Base-by-base conservation (phyloP, 2,797 vertebrate genomes). In the Garrulus glandarius region DNA sequence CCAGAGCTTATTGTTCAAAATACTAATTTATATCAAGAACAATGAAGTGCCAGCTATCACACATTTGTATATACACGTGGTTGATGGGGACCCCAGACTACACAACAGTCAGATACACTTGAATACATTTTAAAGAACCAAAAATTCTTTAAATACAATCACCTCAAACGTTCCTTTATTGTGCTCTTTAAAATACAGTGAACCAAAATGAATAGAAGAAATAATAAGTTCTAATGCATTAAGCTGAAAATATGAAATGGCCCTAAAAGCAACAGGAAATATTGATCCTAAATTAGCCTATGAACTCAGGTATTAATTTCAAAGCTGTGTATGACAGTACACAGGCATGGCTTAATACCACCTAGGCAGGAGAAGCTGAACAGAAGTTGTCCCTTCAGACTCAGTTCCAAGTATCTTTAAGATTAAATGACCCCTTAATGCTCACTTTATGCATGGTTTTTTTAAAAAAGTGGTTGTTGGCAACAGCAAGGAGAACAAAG, bases 401-500 rank as follows among this genome's bases (percentile, higher is more conserved):
- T 61, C 80, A 19, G 36, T 29, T 89, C 63, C 77, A 91, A 93
- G 52, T 77, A 76, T 56, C 93, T 85, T 84, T 87, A 80, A 92
- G 91, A 90, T 85, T 88, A 90, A 86, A 87, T 53, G 71, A 94
- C 74, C 46, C 56, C 70, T 94, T 86, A 92, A 71, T 34, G 59
- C 46, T 87, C 44, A 75, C n/a, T 89, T 82, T 77, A 82, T 64
- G 72, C 72, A 57, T 43, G 72, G 3, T 50, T 96, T 95, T 89
- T 92, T 91, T 8, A 1, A 6, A 89, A 91, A 97, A 96, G 84
- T 63, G 76, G 81, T 91, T 96, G 91, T 21, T 92, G 95, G 95
- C 97, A 97, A 88, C 43, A 82, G 84, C 95, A 87, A 87, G 90
- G 92, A 93, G 93, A 96, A 97, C 85, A 96, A 97, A 97, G 96